These are phyloP conservation scores for Malaclemys terrapin DNA, from an alignment of 2,113 vertebrate genomes.

Conservation along the genomic window DNA sequence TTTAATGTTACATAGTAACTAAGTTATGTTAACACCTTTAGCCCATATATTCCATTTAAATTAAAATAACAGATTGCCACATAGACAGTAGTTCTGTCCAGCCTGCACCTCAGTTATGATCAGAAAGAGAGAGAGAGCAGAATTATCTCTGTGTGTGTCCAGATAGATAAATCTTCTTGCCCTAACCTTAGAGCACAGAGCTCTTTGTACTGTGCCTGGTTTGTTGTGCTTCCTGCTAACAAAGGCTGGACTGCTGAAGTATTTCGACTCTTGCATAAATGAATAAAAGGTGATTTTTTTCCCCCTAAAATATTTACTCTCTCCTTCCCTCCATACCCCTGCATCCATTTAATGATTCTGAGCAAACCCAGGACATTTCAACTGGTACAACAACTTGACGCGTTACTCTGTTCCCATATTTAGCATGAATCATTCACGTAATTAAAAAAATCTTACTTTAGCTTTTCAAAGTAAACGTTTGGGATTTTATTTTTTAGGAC, in stretches of 20 bases:
- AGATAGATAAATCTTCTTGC: not conserved
- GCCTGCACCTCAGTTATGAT: not conserved
- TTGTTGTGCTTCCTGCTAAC: not conserved
- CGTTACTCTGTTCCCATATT: conserved; percentile 48
- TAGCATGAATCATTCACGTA: conserved; percentile 71
- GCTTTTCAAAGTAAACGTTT: conserved; percentile 71
- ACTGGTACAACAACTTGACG: conserved; percentile 34
- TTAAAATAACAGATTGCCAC: not conserved
- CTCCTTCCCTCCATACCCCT: conserved; percentile 20
- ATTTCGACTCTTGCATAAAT: accelerated
- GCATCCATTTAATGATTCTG: not conserved
- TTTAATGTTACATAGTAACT: not conserved
- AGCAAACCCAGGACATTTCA: conserved; percentile 67
- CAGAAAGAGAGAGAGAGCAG: accelerated
- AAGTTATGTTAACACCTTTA: not conserved
- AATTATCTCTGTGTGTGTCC: not conserved
- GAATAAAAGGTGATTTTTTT: not conserved
- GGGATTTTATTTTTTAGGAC: conserved; percentile 38
- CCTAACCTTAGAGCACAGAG: not conserved
- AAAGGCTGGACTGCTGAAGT: not conserved
- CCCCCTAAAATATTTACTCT: not conserved
- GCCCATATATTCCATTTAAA: not conserved
- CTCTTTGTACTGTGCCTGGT: not conserved
- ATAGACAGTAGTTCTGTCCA: not conserved
- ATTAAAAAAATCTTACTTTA: conserved; percentile 68